phyloP scores from a whole-genome alignment of 2,113 vertebrate species.

The Paraplagusia blochii region DNA sequence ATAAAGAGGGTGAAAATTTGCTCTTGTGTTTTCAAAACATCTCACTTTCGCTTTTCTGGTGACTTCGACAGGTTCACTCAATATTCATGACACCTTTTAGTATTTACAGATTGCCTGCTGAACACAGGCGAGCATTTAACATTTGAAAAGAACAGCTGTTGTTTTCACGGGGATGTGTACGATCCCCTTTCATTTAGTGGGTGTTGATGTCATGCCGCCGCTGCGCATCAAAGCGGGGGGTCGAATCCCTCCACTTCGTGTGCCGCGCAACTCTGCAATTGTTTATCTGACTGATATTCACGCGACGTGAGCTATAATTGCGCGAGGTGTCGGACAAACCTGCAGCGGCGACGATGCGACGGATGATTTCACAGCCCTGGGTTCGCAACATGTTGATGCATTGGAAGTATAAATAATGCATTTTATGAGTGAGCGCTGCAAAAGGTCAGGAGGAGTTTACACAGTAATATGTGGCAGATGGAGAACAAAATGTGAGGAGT shows the following conservation, averaged over 20 bases:
- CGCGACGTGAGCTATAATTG: constrained; percentile 16
- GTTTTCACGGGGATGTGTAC: constrained; percentile 28
- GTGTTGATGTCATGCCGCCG: constrained; percentile 24
- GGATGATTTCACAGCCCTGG: constrained; percentile 44
- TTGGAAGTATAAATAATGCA: constrained; percentile 66
- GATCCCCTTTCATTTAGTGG: constrained; percentile 20
- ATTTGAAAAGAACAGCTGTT: constrained; percentile 46
- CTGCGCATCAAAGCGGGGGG: constrained; percentile 22
- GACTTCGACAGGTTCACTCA: constrained; percentile 9
- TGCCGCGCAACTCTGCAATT: not conserved
- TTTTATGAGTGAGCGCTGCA: constrained; percentile 55
- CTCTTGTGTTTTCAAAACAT: not conserved
- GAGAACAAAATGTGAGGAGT: constrained; percentile 56
- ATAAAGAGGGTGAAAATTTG: constrained; percentile 12
- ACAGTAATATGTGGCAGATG: constrained; percentile 61
- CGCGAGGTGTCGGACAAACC: constrained; percentile 9
- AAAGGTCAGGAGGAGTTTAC: constrained; percentile 74
- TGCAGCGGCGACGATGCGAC: constrained; percentile 17
- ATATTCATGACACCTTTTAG: constrained; percentile 24
- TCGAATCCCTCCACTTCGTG: constrained; percentile 6
- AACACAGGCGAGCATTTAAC: constrained; percentile 22
- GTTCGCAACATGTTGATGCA: constrained; percentile 63
- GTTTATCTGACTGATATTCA: constrained; percentile 21
- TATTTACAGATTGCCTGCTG: constrained; percentile 18
- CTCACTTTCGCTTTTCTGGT: not conserved